These are phyloP conservation scores for Halichondria panicea DNA, from an alignment of 37 sponge, comb jelly and placozoan species.

Conservation along the genomic window DNA sequence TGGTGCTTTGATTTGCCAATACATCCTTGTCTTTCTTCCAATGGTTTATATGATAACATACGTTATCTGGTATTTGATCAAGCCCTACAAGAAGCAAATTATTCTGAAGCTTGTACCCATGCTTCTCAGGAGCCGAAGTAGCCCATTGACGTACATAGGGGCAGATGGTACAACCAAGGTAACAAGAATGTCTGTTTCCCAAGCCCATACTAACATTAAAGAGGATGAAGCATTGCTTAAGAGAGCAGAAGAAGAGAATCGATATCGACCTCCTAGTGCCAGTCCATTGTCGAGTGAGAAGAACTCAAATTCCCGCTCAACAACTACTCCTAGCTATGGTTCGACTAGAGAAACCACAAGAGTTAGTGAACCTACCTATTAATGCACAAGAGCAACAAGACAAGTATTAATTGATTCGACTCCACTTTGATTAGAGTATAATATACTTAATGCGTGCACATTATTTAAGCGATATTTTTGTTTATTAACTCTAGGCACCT, in stretches of 20 bases:
- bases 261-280: not conserved
- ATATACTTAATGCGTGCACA: not conserved
- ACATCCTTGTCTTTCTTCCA: constrained; percentile 38
- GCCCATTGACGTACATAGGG: no score
- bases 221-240: not conserved
- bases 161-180: no score
- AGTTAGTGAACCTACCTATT: not conserved
- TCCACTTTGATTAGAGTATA: not conserved
- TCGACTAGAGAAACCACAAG: not conserved
- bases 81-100: not conserved
- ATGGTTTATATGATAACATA: constrained; percentile 32
- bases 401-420: not conserved
- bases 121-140: not conserved
- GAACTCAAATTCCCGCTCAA: not conserved
- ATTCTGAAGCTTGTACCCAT: not conserved
- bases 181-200: no score
- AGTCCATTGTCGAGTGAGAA: not conserved
- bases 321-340: not conserved
- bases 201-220: no score
- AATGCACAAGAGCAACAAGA: no score
- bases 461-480: not conserved
- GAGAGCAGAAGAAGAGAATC: constrained; percentile 16
- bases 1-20: constrained; percentile 3
- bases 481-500: not conserved
- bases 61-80: constrained; percentile 6